These are phyloP conservation scores for Lysiphlebus fabarum DNA, from an alignment of 1,140 invertebrate genomes.

Conservation along the genomic window DNA sequence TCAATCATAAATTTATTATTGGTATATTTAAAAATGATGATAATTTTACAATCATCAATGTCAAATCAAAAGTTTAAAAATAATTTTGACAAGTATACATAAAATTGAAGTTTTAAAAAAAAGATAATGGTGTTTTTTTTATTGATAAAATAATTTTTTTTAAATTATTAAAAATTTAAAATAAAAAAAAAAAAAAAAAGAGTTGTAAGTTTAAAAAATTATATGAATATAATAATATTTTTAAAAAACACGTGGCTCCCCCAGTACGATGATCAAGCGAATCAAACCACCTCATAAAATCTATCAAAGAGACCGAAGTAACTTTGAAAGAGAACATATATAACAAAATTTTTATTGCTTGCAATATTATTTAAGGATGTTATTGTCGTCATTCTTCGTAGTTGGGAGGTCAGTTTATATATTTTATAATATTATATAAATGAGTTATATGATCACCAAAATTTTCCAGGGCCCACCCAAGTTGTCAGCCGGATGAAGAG, in stretches of 20 bases:
- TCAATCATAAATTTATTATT: no score
- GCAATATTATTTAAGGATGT: constrained; percentile 44
- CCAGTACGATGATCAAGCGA: constrained; percentile 30
- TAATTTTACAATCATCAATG: no score
- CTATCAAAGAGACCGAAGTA: constrained; percentile 34
- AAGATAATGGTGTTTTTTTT: background rate
- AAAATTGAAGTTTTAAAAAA: background rate
- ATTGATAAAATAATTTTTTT: background rate
- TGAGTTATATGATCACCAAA: constrained; percentile 3
- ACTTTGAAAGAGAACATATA: constrained; percentile 2
- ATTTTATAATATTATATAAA: background rate
- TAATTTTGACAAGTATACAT: no score
- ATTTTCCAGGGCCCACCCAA: constrained; percentile 23
- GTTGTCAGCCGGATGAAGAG: constrained; percentile 9
- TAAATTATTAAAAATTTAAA: background rate
- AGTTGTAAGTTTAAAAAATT: background rate
- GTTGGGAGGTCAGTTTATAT: constrained; percentile 16
- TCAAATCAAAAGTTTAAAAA: no score
- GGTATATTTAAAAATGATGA: no score
- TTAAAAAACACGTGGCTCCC: constrained; percentile 15
- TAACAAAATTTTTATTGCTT: constrained; percentile 29
- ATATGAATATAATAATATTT: background rate
- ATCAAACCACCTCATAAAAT: constrained; percentile 41
- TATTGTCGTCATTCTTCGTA: constrained; percentile 34
- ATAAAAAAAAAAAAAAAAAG: no score